phyloP scores from a whole-genome alignment of 2,113 vertebrate species.

The Protobothrops mucrosquamatus region DNA sequence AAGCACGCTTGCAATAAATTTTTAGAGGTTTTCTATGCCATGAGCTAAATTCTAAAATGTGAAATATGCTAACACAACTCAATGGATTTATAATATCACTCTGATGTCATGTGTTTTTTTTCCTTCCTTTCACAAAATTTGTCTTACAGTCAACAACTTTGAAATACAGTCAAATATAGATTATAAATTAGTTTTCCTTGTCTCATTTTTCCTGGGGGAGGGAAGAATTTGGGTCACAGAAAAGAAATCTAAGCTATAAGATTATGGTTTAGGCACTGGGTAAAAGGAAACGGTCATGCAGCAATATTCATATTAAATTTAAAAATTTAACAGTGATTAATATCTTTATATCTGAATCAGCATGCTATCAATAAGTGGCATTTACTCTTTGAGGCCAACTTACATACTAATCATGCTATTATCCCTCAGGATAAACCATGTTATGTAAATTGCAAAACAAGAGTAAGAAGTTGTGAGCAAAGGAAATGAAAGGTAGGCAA shows the following conservation, averaged over 20 bases:
- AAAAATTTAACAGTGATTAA: background rate
- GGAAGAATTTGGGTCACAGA: background rate
- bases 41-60: slow-evolving; percentile 61
- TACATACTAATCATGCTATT: background rate
- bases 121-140: slow-evolving; percentile 59
- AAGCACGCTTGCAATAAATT: slow-evolving; percentile 64
- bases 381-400: background rate
- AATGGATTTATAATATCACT: slow-evolving; percentile 62
- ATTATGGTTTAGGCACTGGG: background rate
- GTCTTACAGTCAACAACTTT: slow-evolving; percentile 64
- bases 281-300: background rate
- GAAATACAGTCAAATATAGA: slow-evolving; percentile 62
- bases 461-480: background rate
- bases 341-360: background rate
- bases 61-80: slow-evolving; percentile 58
- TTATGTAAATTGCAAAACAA: background rate
- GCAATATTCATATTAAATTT: background rate
- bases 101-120: slow-evolving; percentile 61
- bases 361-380: background rate
- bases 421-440: background rate
- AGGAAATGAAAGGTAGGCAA: background rate
- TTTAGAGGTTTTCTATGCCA: slow-evolving; percentile 63
- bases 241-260: background rate
- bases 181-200: slow-evolving; percentile 6
- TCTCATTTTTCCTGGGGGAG: slow-evolving; percentile 11